Conservation (phyloP, 2,888 invertebrate genomes). For the Mactromeris polynyma region DNA sequence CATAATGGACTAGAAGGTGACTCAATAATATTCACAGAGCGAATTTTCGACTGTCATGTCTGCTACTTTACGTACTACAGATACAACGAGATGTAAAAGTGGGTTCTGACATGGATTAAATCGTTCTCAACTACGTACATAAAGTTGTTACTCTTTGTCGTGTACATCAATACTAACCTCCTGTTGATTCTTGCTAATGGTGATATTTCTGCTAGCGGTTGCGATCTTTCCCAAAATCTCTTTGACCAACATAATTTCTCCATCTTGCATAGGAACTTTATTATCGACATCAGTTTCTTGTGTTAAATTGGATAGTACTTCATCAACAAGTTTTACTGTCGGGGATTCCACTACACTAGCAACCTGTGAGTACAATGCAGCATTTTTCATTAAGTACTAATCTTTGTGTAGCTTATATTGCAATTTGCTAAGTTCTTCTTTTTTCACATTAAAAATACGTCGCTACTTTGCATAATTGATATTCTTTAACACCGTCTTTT, state of each 20-base stretch:
- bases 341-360: neutral
- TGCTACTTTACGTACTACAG: too few species aligned
- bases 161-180: neutral
- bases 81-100: neutral
- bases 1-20: too few species aligned
- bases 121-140: neutral
- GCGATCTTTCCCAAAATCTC: neutral
- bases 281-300: neutral
- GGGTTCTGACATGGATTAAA: neutral
- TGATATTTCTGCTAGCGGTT: neutral
- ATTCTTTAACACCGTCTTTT: too few species aligned
- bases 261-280: neutral
- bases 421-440: too few species aligned
- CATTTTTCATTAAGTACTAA: too few species aligned
- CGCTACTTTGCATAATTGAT: too few species aligned
- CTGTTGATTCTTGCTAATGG: neutral
- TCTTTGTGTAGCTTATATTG: neutral
- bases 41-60: too few species aligned
- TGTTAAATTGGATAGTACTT: neutral
- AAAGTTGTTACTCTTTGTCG: neutral
- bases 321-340: neutral
- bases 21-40: too few species aligned
- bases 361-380: neutral
- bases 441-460: too few species aligned
- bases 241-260: neutral